Base-by-base conservation (phyloP, 2,797 vertebrate species). In the Crypturellus tataupa region DNA sequence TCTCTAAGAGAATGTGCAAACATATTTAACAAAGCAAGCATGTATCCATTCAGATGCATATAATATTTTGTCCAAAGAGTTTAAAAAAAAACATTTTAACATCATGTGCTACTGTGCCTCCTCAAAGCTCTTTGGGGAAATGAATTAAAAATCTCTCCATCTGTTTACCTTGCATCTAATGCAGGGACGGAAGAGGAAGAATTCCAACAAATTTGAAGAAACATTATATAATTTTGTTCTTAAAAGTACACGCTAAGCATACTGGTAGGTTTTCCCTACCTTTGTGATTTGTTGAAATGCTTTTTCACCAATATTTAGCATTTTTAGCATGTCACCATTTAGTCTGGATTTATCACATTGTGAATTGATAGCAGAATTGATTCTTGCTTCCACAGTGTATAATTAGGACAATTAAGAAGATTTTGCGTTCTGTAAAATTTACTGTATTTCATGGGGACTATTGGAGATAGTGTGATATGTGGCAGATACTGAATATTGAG, bases 111-210 rank as follows among this genome's bases (percentile, higher is more conserved):
- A 31, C 80, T 89, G 23, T 80, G 56, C 10, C 29, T 92, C 67
- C 85, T 95, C 65, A 94, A 42, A 96, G 59, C 27, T 92, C 87
- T 72, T 87, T 62, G 51, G 92, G 87, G 89, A 97, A 95, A 92
- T 94, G 58, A 94, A 95, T 96, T 97, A 80, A 90, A 97, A 97
- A 68, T 75, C 44, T 76, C 95, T 65, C 96, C 92, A 94, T 97
- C 86, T 96, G 93, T 94, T 97, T 97, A 84, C 84, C 68, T 96
- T 80, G 51, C 55, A 72, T 94, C 87, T 87, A 80, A 60, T 91
- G 31, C 23, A 0, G 2, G 92, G 80, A 67, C 71, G 68, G 65
- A 91, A 96, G 95, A 72, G 95, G 70, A 89, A 89, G 72, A 63
- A 1, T 80, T 70, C 24, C 85, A 58, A 14, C 73, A 63, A 58